These are phyloP conservation scores for Melanotaenia trifasciata DNA, from an alignment of 2,797 vertebrate genomes.

Conservation along the genomic window DNA sequence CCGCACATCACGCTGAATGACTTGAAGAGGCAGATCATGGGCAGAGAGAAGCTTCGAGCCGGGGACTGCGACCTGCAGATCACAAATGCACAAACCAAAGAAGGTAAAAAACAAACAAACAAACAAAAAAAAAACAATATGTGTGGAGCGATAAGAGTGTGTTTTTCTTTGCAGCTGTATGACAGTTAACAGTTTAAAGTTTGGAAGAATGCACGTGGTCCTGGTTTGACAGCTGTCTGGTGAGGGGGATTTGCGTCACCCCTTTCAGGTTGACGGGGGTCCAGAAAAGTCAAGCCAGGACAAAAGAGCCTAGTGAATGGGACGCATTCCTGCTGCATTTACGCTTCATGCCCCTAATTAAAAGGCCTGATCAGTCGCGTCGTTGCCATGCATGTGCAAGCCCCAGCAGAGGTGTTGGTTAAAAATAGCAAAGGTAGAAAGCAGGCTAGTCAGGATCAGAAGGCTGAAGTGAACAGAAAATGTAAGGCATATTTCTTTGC, in stretches of 20 bases:
- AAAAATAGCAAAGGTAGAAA: slow-evolving; percentile 59
- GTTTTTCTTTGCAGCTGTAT: not conserved
- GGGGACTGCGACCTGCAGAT: slow-evolving; percentile 96
- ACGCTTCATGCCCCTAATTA: slow-evolving; percentile 20
- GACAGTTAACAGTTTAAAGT: slow-evolving; percentile 24
- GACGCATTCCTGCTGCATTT: slow-evolving; percentile 54
- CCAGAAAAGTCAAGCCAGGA: slow-evolving; percentile 57
- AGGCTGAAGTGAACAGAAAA: slow-evolving; percentile 8
- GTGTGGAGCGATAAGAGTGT: not conserved
- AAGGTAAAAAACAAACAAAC: slow-evolving; percentile 83
- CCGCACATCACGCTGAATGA: slow-evolving; percentile 93
- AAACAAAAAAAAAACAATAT: no score
- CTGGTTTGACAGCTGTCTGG: slow-evolving; percentile 57
- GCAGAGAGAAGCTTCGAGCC: slow-evolving; percentile 93
- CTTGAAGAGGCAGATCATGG: slow-evolving; percentile 96
- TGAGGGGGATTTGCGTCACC: slow-evolving; percentile 42
- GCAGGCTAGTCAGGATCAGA: slow-evolving; percentile 33
- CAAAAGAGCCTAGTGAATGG: slow-evolving; percentile 55
- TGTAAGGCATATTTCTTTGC: not conserved
- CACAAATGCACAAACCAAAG: slow-evolving; percentile 95
- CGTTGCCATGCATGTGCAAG: slow-evolving; percentile 13
- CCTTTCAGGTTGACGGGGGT: slow-evolving; percentile 30
- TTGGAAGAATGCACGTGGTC: slow-evolving; percentile 66
- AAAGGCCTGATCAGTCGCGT: slow-evolving; percentile 22
- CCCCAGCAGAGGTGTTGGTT: slow-evolving; percentile 34